Percentiles rank a stretch among this genome's conserved stretches.
Conservation (phyloP, 2,888 invertebrate genomes). For the Acanthosepion pharaonis region DNA sequence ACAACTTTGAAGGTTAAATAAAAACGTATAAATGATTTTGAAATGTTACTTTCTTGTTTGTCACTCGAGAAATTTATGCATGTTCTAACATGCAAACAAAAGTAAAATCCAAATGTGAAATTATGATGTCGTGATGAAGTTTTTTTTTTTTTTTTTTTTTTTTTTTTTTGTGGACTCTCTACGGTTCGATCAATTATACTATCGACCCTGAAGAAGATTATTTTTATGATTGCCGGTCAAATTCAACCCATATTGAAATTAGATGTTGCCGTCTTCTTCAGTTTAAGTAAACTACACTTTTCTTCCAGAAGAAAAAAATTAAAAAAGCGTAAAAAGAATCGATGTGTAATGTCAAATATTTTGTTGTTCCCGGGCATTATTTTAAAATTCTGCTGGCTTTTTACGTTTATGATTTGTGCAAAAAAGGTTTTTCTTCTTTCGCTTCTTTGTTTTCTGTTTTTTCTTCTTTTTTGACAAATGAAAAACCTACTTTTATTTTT, state of each 20-base stretch:
- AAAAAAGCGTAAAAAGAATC: neutral
- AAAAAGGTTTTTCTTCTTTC: neutral
- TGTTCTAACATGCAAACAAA: neutral
- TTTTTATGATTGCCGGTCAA: neutral
- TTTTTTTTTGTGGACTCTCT: neutral
- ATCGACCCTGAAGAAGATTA: neutral
- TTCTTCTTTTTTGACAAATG: neutral
- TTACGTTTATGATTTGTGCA: neutral
- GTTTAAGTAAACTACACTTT: neutral
- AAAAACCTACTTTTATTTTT: neutral
- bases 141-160: neutral
- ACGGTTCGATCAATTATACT: neutral
- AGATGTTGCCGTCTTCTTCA: too few relatives aligned
- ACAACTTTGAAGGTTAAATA: too few relatives aligned
- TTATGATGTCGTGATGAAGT: neutral
- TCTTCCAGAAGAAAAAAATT: neutral
- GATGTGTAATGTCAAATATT: neutral
- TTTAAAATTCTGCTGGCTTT: neutral
- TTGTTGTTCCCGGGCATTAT: neutral
- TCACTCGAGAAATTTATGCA: neutral
- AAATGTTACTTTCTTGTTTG: neutral
- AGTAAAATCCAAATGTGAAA: neutral
- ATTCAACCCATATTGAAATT: conserved; percentile 16
- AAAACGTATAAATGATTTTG: neutral
- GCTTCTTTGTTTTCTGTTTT: neutral